phyloP scores from a whole-genome alignment of 2,888 invertebrate species.

The Thereva unica region DNA sequence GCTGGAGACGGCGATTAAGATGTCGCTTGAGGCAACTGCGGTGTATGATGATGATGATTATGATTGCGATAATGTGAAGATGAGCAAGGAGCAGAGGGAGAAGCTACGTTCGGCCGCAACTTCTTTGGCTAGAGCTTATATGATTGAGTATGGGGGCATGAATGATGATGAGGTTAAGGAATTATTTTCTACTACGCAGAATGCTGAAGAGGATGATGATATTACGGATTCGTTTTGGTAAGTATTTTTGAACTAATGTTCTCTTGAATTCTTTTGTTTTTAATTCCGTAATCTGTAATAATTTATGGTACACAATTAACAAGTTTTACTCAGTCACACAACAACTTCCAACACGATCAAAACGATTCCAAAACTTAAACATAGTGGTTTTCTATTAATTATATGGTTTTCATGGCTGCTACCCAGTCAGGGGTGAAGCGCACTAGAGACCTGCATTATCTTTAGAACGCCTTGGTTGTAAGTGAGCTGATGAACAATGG shows the following conservation, averaged over 20 bases:
- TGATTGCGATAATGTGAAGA: conserved; percentile 51
- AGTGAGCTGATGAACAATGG: too few species aligned
- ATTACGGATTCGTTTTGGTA: conserved; percentile 33
- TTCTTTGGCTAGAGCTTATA: conserved; percentile 71
- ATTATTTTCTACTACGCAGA: conserved; percentile 58
- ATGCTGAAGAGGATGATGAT: conserved; percentile 17
- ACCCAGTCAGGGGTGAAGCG: too few species aligned
- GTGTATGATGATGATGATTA: conserved; percentile 60
- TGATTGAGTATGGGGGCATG: conserved; percentile 76
- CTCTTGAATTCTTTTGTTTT: too few species aligned
- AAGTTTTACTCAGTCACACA: too few species aligned
- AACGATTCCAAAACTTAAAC: too few species aligned
- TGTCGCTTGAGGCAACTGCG: conserved; percentile 62
- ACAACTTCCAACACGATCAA: too few species aligned
- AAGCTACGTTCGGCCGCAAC: conserved; percentile 55
- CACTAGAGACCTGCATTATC: too few species aligned
- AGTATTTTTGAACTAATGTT: conserved; percentile 1
- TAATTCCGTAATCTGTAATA: too few species aligned
- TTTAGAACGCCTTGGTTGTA: too few species aligned
- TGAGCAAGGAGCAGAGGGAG: conserved; percentile 52
- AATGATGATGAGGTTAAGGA: conserved; percentile 70
- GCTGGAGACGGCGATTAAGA: conserved; percentile 64
- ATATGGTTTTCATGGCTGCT: too few species aligned
- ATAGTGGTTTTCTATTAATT: too few species aligned
- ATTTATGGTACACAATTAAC: too few species aligned